Evolutionary conservation across 2,113 vertebrate species (phyloP).

Genomic region (Hemiscyllium ocellatum): DNA sequence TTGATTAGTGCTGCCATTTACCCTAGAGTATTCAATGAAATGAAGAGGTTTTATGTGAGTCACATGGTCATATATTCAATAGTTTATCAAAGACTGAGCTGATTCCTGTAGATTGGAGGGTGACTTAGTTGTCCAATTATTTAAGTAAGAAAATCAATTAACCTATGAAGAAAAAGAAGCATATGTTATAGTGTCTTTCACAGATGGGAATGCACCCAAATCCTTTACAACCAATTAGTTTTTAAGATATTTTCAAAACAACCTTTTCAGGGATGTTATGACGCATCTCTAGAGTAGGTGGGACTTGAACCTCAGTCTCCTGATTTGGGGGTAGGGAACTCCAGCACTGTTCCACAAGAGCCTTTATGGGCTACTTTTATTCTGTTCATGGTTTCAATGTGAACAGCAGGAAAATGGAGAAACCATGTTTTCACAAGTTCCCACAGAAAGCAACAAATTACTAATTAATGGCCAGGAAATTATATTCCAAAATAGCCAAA

Average conservation of each 20-base stretch:
- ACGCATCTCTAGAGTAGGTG: too few species aligned
- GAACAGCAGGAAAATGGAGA: neutral
- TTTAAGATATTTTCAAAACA: too few species aligned
- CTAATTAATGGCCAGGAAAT: neutral
- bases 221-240: neutral
- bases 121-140: neutral
- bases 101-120: neutral
- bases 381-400: neutral
- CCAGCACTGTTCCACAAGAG: too few species aligned
- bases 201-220: neutral
- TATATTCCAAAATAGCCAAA: neutral
- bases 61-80: neutral
- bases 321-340: too few species aligned
- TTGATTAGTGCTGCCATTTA: constrained; percentile 15
- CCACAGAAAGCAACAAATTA: neutral
- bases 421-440: neutral
- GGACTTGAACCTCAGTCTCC: too few species aligned
- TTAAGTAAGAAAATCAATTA: neutral
- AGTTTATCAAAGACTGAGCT: neutral
- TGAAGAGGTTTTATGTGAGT: constrained; percentile 15
- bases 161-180: neutral
- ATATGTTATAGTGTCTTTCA: neutral
- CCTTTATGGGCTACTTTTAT: neutral
- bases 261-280: too few species aligned
- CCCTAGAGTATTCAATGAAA: neutral